Evolutionary conservation across 2,113 vertebrate genomes (phyloP), one percentile per base, ranked within the genome.

Genomic region (Desmodus rotundus): DNA sequence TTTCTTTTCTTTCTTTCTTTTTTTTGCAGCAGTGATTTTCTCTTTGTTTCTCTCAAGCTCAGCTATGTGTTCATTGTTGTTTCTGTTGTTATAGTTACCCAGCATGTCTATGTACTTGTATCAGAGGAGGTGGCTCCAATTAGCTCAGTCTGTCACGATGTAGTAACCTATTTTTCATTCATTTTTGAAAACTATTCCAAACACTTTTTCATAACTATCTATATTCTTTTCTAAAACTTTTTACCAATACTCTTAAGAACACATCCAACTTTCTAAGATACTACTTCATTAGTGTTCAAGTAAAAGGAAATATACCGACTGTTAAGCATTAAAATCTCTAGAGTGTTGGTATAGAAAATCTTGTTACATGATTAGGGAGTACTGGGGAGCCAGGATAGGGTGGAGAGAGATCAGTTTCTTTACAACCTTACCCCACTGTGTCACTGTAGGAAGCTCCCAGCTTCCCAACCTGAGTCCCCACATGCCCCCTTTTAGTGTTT

Each of bases 391-490:
- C 14, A 61, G 47, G 67, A 10, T 74, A 78, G 61, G 22, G 26
- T 31, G 4, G 22, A 14, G 61, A 45, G 26, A 88, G 72, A 83
- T 43, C 50, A 92, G 82, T 74, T 89, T 93, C 94, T 93, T 80
- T 68, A 74, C 61, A 83, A 15, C 74, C 70, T 26, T 54, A 95
- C 73, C 73, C 83, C 10, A 81, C 78, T 82, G 61, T 45, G 68
- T 96, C 95, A 86, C 68, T 24, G 11, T 16, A 20, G 5, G 54
- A 81, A 89, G 54, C 87, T 72, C 41, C 74, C 52, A 31, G 82
- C 67, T 54, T 88, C 87, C 82, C 22, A 22, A 41, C 82, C 61
- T 94, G 86, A 96, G 93, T 97, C 93, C 96, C 61, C 28, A 6
- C 43, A 83, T 3, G 0, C 65, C 83, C 73, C 67, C 61, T 89